These are phyloP conservation scores for Nannoperca australis DNA, from an alignment of 2,797 vertebrate genomes.

Conservation along the genomic window DNA sequence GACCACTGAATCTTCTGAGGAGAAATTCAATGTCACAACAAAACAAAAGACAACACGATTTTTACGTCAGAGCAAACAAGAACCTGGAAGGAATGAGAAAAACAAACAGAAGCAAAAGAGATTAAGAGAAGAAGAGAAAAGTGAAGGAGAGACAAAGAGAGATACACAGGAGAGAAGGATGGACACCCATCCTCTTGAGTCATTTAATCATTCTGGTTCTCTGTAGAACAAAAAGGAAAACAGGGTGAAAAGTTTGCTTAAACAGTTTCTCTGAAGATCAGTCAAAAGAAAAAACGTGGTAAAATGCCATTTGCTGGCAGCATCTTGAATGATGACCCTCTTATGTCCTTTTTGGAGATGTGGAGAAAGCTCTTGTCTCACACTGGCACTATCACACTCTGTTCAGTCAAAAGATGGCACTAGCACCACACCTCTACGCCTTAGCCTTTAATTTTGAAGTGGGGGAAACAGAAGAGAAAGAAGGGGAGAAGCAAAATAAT, in stretches of 20 bases:
- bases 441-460: constrained; percentile 39
- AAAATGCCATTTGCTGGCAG: constrained; percentile 23
- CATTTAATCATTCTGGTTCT: constrained; percentile 35
- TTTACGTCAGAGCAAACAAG: constrained; percentile 42
- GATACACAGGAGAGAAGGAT: constrained; percentile 13
- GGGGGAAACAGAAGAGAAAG: background rate
- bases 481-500: constrained; percentile 16
- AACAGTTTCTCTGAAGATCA: constrained; percentile 49
- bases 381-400: constrained; percentile 37
- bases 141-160: background rate
- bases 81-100: constrained; percentile 11
- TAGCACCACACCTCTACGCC: constrained; percentile 60
- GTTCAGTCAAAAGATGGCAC: constrained; percentile 78
- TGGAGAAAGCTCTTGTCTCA: constrained; percentile 31
- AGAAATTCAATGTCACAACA: constrained; percentile 63
- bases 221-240: constrained; percentile 47
- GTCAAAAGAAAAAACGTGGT: constrained; percentile 6
- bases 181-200: constrained; percentile 30
- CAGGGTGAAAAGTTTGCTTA: constrained; percentile 48
- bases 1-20: constrained; percentile 61
- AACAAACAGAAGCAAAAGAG: background rate
- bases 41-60: constrained; percentile 42
- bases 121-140: background rate
- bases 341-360: constrained; percentile 43
- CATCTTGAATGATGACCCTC: constrained; percentile 38